Conservation (phyloP, 2,113 vertebrate species). For the Strix uralensis region DNA sequence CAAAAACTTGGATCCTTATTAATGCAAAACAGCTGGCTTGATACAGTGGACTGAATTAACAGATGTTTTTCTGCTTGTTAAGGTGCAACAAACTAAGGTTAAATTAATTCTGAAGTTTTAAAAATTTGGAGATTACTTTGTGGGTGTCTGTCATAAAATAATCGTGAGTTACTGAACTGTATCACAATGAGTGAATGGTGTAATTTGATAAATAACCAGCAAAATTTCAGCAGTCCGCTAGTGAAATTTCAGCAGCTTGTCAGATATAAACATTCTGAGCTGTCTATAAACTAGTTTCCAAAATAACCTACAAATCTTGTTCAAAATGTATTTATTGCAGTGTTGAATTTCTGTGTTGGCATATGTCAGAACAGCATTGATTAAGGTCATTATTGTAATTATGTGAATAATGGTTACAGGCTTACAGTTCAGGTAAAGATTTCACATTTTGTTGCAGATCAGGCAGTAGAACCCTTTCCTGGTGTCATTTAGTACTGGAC, state of each 20-base stretch:
- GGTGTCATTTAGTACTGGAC: neutral
- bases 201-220: neutral
- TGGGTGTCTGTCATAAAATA: neutral
- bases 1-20: neutral
- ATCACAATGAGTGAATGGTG: neutral
- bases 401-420: neutral
- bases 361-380: neutral
- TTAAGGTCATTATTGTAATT: neutral
- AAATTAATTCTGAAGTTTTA: neutral
- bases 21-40: neutral
- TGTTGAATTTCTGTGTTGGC: neutral
- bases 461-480: neutral
- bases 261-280: neutral
- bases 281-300: neutral
- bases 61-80: neutral
- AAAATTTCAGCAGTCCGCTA: neutral
- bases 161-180: neutral
- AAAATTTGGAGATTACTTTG: neutral
- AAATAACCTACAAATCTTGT: neutral
- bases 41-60: neutral
- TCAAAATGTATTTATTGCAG: neutral
- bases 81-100: neutral
- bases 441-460: neutral
- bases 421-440: neutral
- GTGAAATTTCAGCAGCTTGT: neutral